Conservation (phyloP, 2,888 invertebrate genomes). For the Endomychus coccineus region DNA sequence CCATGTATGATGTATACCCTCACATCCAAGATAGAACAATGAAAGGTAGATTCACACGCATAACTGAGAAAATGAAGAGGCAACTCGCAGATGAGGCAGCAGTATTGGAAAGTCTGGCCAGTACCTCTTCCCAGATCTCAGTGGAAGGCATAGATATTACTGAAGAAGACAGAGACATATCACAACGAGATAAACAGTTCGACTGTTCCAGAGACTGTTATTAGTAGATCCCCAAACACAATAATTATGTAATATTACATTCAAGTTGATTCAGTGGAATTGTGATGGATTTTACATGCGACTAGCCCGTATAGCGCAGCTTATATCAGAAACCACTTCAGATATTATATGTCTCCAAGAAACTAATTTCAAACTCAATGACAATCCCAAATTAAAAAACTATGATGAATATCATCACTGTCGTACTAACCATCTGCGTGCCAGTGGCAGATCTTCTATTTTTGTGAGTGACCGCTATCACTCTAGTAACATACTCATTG, state of each 20-base stretch:
- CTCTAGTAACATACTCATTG: no score
- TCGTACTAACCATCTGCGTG: no score
- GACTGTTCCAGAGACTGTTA: neutral
- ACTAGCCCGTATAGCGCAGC: conserved; percentile 6
- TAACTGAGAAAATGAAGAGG: conserved; percentile 4
- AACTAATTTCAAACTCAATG: no score
- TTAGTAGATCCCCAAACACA: no score
- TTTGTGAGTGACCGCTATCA: no score
- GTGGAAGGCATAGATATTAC: neutral
- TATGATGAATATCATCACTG: conserved; percentile 4
- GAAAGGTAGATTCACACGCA: conserved; percentile 9
- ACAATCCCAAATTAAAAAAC: no score
- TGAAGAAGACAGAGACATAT: conserved; percentile 1
- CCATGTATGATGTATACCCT: conserved; percentile 7
- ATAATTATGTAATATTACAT: neutral
- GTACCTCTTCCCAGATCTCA: neutral
- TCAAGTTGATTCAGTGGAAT: conserved; percentile 6
- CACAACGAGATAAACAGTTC: no score
- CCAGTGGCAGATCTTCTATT: no score
- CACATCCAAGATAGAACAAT: conserved; percentile 3
- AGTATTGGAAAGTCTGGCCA: conserved; percentile 4
- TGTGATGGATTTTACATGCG: conserved; percentile 9
- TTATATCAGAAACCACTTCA: no score
- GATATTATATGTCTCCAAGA: no score
- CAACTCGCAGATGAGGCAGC: conserved; percentile 4